Evolutionary conservation across 2,113 vertebrate species (phyloP), one percentile per base, ranked within the genome.

Genomic region (Heptranchias perlo): DNA sequence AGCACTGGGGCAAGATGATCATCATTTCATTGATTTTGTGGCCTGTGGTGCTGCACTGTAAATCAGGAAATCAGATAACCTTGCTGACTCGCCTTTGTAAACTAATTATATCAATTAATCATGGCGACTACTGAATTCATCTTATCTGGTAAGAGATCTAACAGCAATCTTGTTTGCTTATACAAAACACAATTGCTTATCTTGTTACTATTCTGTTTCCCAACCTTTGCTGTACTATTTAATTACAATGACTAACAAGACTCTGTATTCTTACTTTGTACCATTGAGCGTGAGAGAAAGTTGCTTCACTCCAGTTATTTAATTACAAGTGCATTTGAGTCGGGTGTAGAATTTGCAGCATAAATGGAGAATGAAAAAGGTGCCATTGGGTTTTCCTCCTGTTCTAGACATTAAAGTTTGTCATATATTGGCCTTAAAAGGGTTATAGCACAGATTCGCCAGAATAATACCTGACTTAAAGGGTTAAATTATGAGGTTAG

Each of bases 61-160:
- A 97, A 97, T 96, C 94, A 96, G 96, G 96, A 97, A 97, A 97
- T 97, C 97, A 97, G 97, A 97, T 97, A 98, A 96, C 96, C 96
- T 97, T 97, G 97, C 96, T 97, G 97, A 96, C 96, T 96, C 97
- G 96, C n/a, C 96, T 97, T 97, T 97, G 96, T 97, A 97, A 97
- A 97, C 96, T 98, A 97, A 98, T 98, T 97, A 97, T 96, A 95
- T 96, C 97, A 97, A 97, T 98, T 98, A 97, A 98, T 98, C 97
- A 98, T 96, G 94, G 6, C 96, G 96, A 95, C 39, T 49, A 96
- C 86, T 96, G 96, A 96, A 97, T 64, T 92, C 96, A 91, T 97
- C 96, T 96, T 96, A 97, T 96, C 96, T 67, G 96, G 39, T 94
- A 94, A 96, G 97, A 97, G 67, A 96, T 96, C 86, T 96, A 96